Evolutionary conservation across 2,888 invertebrate genomes (phyloP), one percentile per base, ranked within the genome.

Genomic region (Epicampocera succincta): DNA sequence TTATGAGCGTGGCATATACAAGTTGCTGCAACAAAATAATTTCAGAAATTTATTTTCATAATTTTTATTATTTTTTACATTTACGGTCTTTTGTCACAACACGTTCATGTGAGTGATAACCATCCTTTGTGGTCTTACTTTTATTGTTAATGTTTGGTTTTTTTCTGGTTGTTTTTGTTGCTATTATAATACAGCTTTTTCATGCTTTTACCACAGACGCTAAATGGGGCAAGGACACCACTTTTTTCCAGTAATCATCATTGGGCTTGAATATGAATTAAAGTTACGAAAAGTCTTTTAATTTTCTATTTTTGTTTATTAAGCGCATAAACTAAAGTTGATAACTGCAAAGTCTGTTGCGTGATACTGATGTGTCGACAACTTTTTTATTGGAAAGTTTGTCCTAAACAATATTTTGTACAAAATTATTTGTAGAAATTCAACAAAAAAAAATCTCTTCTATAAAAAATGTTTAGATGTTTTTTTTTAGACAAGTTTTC

Each of bases 201-300:
- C 1, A 25, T 38, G 25, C 15, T 54, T 54, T 69, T 54, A 17
- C 42, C 42, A 52, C 29, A 48, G 21, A 61, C 58, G 58, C 50
- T 78, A 82, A 74, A 82, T 82, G 69, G 78, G 82, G 17, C 82
- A 82, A 82, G 82, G 82, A 74, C 82, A 71, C 71, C 65, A 74
- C 77, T 74, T 58, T 50, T 38, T 33, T 33, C 8, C 6, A 29
- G 29, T 5, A 8, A 44, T 33, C 46, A 65, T 65, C 69, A 78
- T 78, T 78, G 74, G 71, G 69, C 73, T 63, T 50, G 56, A 71
- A 63, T 21, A 19, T n/a, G 46, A 33, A 44, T 52, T 42, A 44
- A 68, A 60, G 5, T 6, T 42, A 42, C n/a, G 38, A 61, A 61
- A 13, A 17, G 15, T 6, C 12, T 73, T 63, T 54, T 40, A 19